Evolutionary conservation across 2,113 vertebrate species (phyloP), one percentile per base, ranked within the genome.

Genomic region (Sorex fumeus): DNA sequence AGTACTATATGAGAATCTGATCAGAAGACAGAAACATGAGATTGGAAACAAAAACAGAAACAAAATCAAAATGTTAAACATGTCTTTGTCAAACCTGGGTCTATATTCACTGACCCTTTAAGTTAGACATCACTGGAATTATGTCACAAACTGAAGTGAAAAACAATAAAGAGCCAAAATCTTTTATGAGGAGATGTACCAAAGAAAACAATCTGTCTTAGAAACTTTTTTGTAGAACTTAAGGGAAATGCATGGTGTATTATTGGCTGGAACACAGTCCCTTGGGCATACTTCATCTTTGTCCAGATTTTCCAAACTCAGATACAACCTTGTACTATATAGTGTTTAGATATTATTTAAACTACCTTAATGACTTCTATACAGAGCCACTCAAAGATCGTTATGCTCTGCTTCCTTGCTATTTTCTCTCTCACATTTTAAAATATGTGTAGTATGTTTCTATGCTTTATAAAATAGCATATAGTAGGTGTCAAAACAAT

Each of bases 161-260:
- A 76, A 87, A 92, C 9, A 69, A 70, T 18, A 89, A 83, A 91
- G 71, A 83, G 74, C 28, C 7, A 67, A 93, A 95, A 45, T 23
- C 13, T 69, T 91, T 77, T 10, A 40, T 13, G 64, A 30, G 53
- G 45, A 87, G 36, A 28, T 74, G 7, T 18, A 45, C 18, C 27
- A 11, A 80, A 78, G 3, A 19, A 32, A 84, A 87, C 4, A 45
- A 78, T n/a, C 32, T 78, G 57, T 40, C 81, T 92, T 75, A 6
- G 50, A 7, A 94, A 80, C 34, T 77, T 64, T 89, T 66, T 90
- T 87, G 40, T 25, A 93, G 43, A 91, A 45, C 36, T 82, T 32
- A 88, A 92, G 43, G 23, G 76, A 53, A 71, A 78, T 1, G 1
- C 16, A 8, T 5, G 34, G 3, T 40, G 36, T 76, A 4, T 76